A percentile compares a stretch with the other conserved stretches of the same genome.
phyloP scores from a whole-genome alignment of 92 coral and sea anemone species.

The Muricea muricata region DNA sequence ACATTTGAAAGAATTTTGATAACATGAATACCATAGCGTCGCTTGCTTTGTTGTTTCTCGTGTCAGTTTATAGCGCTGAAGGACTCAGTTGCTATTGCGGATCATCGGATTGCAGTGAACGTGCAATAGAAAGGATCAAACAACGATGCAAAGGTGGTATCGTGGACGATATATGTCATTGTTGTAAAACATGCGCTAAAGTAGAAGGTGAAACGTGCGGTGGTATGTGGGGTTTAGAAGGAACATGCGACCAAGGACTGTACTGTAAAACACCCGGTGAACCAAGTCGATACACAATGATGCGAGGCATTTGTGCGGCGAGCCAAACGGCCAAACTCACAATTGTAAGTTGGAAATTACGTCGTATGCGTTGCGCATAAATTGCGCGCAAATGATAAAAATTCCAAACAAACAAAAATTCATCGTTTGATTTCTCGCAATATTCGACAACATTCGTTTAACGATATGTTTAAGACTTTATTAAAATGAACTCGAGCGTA shows the following conservation, averaged over 20 bases:
- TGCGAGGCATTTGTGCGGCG: neutral
- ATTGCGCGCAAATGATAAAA: too few species aligned
- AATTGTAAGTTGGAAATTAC: too few species aligned
- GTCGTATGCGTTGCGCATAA: too few species aligned
- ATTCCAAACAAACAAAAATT: too few species aligned
- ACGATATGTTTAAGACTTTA: too few species aligned
- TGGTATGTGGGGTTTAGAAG: neutral
- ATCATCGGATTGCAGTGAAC: neutral
- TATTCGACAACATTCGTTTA: too few species aligned
- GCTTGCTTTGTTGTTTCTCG: neutral
- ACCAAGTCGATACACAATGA: neutral
- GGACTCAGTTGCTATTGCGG: neutral
- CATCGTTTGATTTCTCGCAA: too few species aligned
- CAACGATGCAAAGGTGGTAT: slow-evolving; percentile 11
- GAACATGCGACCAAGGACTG: neutral
- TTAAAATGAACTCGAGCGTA: too few species aligned
- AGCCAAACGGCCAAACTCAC: too few species aligned
- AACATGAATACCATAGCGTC: neutral
- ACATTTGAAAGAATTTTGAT: neutral
- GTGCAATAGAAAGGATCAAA: neutral
- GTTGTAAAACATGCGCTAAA: slow-evolving; percentile 8
- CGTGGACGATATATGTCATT: neutral
- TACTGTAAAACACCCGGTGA: neutral
- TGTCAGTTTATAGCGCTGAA: neutral
- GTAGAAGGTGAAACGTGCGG: neutral